Conservation (phyloP, 2,888 invertebrate genomes). For the Therioaphis trifolii region DNA sequence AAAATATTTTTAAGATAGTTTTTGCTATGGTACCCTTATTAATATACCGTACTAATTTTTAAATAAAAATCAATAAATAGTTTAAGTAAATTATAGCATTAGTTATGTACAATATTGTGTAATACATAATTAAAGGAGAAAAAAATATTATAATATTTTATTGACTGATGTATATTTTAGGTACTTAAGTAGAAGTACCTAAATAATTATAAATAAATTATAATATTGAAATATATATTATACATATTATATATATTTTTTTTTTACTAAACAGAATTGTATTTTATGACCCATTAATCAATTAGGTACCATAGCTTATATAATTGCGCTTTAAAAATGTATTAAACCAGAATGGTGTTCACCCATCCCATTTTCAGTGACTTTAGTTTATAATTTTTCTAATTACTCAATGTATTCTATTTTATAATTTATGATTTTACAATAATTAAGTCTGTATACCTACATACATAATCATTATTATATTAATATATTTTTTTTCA, state of each 20-base stretch:
- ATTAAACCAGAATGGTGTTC: conserved; percentile 56
- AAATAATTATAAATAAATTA: conserved; percentile 51
- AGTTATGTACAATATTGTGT: conserved; percentile 35
- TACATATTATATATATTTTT: conserved; percentile 43
- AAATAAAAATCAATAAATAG: conserved; percentile 48
- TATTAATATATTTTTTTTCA: conserved; percentile 38
- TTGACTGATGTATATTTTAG: conserved; percentile 58
- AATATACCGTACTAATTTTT: conserved; percentile 32
- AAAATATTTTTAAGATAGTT: conserved; percentile 54
- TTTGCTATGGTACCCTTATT: conserved; percentile 55
- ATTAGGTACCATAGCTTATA: conserved; percentile 58
- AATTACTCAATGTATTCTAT: conserved; percentile 24
- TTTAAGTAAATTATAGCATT: conserved; percentile 43
- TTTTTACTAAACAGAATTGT: conserved; percentile 51
- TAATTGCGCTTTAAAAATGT: conserved; percentile 52
- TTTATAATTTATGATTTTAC: conserved; percentile 39
- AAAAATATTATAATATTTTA: conserved; percentile 29
- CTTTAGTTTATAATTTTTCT: conserved; percentile 21
- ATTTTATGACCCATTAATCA: conserved; percentile 51
- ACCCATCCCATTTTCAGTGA: conserved; percentile 53
- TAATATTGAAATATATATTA: conserved; percentile 39
- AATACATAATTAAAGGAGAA: conserved; percentile 40
- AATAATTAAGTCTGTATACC: conserved; percentile 49
- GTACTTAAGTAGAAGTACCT: conserved; percentile 50
- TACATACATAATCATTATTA: conserved; percentile 35